phyloP scores from a whole-genome alignment of 2,113 vertebrate species.

The Ochotona princeps region DNA sequence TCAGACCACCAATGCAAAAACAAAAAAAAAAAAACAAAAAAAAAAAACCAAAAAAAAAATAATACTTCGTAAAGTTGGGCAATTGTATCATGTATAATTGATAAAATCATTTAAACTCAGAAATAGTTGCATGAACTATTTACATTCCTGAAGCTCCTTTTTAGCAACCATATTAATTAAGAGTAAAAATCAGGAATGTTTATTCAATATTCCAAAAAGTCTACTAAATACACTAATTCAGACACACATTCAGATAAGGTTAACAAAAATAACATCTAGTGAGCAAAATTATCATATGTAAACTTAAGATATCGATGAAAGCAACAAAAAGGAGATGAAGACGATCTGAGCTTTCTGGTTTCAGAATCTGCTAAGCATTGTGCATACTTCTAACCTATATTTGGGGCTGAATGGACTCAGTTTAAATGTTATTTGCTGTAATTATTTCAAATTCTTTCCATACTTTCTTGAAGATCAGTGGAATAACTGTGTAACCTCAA shows the following conservation, averaged over 20 bases:
- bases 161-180: not conserved
- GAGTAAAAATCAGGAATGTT: not conserved
- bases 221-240: not conserved
- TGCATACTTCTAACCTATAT: not conserved
- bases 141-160: conserved; percentile 9
- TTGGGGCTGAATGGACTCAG: not conserved
- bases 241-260: not conserved
- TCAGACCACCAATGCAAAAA: not conserved
- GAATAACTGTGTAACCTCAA: conserved; percentile 30
- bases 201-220: not conserved
- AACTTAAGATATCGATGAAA: not conserved
- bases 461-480: not conserved
- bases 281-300: not conserved
- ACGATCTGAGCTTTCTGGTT: not conserved
- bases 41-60: not conserved
- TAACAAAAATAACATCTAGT: not conserved
- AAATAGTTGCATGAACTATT: not conserved
- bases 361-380: not conserved
- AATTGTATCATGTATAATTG: not conserved
- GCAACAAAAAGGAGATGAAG: not conserved
- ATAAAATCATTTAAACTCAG: not conserved
- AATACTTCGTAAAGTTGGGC: not conserved
- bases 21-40: not conserved
- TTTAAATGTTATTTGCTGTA: not conserved
- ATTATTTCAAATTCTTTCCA: conserved; percentile 48